phyloP scores from a whole-genome alignment of 2,113 vertebrate species.

The Anguilla rostrata region DNA sequence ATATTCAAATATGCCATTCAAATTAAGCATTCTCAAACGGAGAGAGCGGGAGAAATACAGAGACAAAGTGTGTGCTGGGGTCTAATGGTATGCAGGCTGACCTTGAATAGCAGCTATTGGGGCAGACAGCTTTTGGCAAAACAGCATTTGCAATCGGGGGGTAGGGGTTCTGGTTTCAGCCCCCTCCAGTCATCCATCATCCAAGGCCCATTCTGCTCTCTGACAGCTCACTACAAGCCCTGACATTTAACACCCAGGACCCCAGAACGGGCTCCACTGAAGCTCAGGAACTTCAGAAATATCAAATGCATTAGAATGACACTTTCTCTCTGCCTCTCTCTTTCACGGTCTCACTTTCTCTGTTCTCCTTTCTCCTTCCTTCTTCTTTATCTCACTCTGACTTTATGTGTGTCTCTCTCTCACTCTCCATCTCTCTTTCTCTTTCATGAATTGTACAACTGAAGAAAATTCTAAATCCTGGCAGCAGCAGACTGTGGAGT shows the following conservation, averaged over 20 bases:
- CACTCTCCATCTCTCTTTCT: not conserved
- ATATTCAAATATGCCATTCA: no score
- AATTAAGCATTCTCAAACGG: slow-evolving; percentile 6
- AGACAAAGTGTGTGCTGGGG: slow-evolving; percentile 73
- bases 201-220: slow-evolving; percentile 91
- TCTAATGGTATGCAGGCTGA: slow-evolving; percentile 85
- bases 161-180: slow-evolving; percentile 97
- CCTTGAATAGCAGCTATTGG: slow-evolving; percentile 80
- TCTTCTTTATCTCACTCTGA: not conserved
- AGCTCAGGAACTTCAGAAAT: slow-evolving; percentile 76
- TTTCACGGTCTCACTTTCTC: not conserved
- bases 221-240: slow-evolving; percentile 99
- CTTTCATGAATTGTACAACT: slow-evolving; percentile 57
- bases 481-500: slow-evolving; percentile 67
- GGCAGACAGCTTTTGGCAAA: slow-evolving; percentile 87
- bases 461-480: slow-evolving; percentile 80
- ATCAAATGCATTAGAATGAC: slow-evolving; percentile 73
- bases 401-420: not conserved
- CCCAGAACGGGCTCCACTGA: slow-evolving; percentile 84
- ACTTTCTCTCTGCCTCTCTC: slow-evolving; percentile 34
- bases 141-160: slow-evolving; percentile 95
- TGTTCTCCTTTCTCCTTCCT: not conserved
- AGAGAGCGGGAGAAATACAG: slow-evolving; percentile 57
- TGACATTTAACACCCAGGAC: slow-evolving; percentile 99
- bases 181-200: slow-evolving; percentile 99